Evolutionary conservation across 2,113 vertebrate genomes (phyloP).

Genomic region (Phaethornis superciliosus): DNA sequence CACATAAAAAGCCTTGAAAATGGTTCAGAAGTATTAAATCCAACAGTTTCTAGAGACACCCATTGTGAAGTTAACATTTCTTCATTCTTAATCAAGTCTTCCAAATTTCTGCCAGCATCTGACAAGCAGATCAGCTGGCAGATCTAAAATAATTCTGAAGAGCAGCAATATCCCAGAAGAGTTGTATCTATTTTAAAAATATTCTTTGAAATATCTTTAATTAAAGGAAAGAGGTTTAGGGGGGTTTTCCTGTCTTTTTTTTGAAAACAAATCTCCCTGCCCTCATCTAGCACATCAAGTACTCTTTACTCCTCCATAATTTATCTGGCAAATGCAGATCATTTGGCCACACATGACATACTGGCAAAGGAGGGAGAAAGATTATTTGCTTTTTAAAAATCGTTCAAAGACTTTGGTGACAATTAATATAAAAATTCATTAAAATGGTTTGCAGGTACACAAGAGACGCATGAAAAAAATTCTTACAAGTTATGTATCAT

Average conservation of each 20-base stretch:
- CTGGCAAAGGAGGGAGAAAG: background rate
- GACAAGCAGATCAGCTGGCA: background rate
- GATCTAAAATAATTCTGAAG: background rate
- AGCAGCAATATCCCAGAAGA: background rate
- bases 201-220: background rate
- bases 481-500: background rate
- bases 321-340: background rate
- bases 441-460: background rate
- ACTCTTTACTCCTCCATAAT: background rate
- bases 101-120: background rate
- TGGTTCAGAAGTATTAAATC: background rate
- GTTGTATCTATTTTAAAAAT: background rate
- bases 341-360: background rate
- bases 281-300: background rate
- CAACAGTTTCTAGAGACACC: background rate
- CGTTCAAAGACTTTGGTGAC: background rate
- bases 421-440: background rate
- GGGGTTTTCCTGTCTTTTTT: accelerated
- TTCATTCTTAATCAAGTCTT: background rate
- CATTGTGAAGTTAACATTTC: background rate
- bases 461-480: background rate
- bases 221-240: accelerated
- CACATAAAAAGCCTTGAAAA: background rate
- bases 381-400: background rate
- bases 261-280: background rate